These are phyloP conservation scores for Ochotona curzoniae DNA, from an alignment of 2,113 vertebrate genomes.

Conservation along the genomic window DNA sequence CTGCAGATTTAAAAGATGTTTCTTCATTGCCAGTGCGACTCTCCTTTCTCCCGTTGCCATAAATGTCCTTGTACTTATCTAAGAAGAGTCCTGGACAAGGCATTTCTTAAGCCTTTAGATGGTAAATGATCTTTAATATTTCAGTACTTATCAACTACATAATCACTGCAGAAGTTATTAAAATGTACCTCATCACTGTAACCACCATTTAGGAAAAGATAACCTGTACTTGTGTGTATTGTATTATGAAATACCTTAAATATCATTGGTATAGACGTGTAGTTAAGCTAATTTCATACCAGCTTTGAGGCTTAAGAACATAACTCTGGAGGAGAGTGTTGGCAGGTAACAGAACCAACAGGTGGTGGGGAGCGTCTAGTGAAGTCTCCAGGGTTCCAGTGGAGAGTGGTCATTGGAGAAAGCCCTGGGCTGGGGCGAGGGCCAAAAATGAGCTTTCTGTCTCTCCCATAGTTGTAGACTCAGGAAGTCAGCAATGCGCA, in stretches of 20 bases:
- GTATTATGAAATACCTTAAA: neutral
- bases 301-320: neutral
- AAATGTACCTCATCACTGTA: neutral
- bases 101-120: neutral
- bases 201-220: neutral
- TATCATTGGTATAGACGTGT: neutral
- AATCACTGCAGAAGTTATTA: neutral
- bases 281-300: neutral
- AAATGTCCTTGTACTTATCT: neutral
- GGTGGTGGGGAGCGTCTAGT: neutral
- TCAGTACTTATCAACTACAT: neutral
- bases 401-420: neutral
- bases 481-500: neutral
- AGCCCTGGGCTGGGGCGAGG: neutral
- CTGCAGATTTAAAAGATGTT: neutral
- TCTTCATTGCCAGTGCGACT: neutral
- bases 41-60: neutral
- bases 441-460: neutral
- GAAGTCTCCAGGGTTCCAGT: neutral
- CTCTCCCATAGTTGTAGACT: neutral
- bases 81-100: conserved; percentile 8
- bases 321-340: neutral
- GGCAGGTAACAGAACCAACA: neutral
- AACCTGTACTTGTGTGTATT: neutral
- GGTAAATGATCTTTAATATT: neutral